Conservation (phyloP, 2,113 vertebrate species). For the Gobius niger region DNA sequence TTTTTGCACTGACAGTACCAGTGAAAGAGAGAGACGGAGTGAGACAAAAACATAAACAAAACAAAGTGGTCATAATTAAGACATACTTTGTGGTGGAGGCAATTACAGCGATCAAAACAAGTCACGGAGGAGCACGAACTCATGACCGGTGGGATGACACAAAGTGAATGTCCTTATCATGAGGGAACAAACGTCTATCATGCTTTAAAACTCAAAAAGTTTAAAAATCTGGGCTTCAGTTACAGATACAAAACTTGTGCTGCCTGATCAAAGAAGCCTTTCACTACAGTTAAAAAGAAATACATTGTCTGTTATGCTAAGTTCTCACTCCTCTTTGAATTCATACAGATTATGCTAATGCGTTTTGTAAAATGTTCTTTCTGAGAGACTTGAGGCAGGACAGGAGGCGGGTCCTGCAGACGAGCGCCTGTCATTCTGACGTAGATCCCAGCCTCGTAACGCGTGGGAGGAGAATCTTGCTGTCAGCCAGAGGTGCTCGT, state of each 20-base stretch:
- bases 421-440: slow-evolving; percentile 14
- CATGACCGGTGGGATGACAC: too few species aligned
- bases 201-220: too few species aligned
- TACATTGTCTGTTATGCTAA: not conserved
- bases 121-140: too few species aligned
- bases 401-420: slow-evolving; percentile 13
- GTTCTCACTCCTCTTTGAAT: slow-evolving; percentile 7
- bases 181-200: not conserved
- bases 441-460: slow-evolving; percentile 10
- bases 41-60: too few species aligned
- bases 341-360: slow-evolving; percentile 9
- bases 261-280: not conserved
- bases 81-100: too few species aligned
- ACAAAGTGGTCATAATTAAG: too few species aligned
- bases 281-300: not conserved
- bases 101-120: too few species aligned
- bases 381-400: slow-evolving; percentile 1
- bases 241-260: not conserved
- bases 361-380: slow-evolving; percentile 4
- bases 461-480: slow-evolving; percentile 44
- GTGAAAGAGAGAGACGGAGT: too few species aligned
- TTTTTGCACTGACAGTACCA: too few species aligned
- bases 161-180: slow-evolving; percentile 13
- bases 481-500: too few species aligned
- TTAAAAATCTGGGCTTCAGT: too few species aligned